These are phyloP conservation scores for Pteromalus puparum DNA, from an alignment of 1,140 invertebrate genomes.

Conservation along the genomic window DNA sequence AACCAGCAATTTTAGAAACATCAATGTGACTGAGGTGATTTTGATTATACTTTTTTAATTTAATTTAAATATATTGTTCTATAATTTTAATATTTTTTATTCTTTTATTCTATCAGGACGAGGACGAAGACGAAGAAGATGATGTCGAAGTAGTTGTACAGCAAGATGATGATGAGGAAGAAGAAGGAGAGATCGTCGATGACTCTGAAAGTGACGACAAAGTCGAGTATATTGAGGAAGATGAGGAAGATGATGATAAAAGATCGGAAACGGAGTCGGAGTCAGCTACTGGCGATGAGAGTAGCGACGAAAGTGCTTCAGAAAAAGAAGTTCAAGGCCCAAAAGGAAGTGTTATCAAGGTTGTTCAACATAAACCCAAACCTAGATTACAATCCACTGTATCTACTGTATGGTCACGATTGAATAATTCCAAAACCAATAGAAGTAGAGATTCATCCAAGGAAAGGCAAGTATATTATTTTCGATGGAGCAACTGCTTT, in stretches of 20 bases:
- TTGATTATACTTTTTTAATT: neutral
- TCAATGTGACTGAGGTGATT: constrained; percentile 57
- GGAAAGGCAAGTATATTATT: constrained; percentile 41
- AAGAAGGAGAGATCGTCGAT: constrained; percentile 60
- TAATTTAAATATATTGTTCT: neutral
- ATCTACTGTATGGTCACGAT: constrained; percentile 78
- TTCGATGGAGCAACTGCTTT: neutral
- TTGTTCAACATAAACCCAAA: constrained; percentile 72
- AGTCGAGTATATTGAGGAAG: constrained; percentile 58
- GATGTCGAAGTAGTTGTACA: constrained; percentile 40
- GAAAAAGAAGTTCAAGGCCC: constrained; percentile 72
- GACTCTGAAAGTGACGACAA: constrained; percentile 56
- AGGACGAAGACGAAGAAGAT: constrained; percentile 39
- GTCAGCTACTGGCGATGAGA: constrained; percentile 50
- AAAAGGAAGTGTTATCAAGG: constrained; percentile 73
- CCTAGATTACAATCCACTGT: constrained; percentile 74
- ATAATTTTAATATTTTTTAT: neutral
- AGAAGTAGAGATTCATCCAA: neutral
- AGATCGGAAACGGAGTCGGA: constrained; percentile 51
- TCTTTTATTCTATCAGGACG: neutral
- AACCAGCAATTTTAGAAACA: constrained; percentile 44
- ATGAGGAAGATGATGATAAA: constrained; percentile 55
- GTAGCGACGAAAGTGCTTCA: constrained; percentile 61
- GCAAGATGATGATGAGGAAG: constrained; percentile 51
- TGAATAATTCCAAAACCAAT: constrained; percentile 68